Evolutionary conservation across 2,113 vertebrate genomes (phyloP).

Genomic region (Raja brachyura): DNA sequence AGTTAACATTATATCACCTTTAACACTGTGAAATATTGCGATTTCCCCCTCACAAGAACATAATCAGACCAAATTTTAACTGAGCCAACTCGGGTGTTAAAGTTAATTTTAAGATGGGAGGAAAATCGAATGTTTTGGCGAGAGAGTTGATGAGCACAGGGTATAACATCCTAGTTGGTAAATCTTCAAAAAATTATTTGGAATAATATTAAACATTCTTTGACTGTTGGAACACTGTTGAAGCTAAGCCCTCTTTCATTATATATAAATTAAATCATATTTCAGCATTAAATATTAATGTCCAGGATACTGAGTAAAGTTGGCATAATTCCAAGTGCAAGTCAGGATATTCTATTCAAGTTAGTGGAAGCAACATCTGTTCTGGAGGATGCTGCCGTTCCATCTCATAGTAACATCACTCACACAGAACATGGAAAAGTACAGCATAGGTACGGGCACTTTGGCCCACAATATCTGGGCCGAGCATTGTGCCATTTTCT

Average conservation of each 20-base stretch:
- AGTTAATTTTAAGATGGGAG: neutral
- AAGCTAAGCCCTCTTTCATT: constrained; percentile 31
- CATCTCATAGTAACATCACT: constrained; percentile 40
- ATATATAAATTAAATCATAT: constrained; percentile 38
- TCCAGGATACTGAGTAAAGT: neutral
- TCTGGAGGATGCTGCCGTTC: neutral
- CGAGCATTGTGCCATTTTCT: too few species aligned
- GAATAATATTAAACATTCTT: neutral
- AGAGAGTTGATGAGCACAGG: neutral
- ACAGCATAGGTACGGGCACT: too few species aligned
- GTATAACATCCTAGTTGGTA: neutral
- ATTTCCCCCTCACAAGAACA: neutral
- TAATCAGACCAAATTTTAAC: neutral
- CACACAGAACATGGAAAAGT: neutral
- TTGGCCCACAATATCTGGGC: too few species aligned
- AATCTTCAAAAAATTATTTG: neutral
- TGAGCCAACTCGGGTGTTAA: neutral
- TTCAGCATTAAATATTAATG: constrained; percentile 27
- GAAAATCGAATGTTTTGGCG: neutral
- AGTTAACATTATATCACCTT: neutral
- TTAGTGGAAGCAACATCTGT: constrained; percentile 43
- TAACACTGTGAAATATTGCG: neutral
- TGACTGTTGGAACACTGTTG: neutral
- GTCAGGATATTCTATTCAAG: constrained; percentile 24
- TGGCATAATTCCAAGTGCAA: neutral